A percentile compares a stretch with the other conserved stretches of the same genome.
Evolutionary conservation across 2,113 vertebrate species (phyloP).

Genomic region (Panurus biarmicus): DNA sequence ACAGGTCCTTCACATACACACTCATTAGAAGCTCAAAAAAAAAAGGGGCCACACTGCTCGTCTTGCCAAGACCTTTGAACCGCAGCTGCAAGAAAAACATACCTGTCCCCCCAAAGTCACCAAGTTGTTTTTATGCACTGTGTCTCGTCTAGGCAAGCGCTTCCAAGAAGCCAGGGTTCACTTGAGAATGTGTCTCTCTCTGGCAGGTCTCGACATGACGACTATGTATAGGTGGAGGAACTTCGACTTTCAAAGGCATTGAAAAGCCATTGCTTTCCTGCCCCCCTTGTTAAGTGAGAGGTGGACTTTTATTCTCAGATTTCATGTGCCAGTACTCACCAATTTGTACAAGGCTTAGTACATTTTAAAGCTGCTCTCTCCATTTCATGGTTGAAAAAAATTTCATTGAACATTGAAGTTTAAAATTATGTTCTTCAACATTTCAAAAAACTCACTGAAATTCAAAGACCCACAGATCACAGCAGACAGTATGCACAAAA

Average conservation of each 20-base stretch:
- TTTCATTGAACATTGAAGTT: conserved; percentile 75
- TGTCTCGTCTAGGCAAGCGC: conserved; percentile 97
- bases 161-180: conserved; percentile 98
- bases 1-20: conserved; percentile 87
- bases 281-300: conserved; percentile 83
- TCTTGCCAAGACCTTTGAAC: conserved; percentile 99
- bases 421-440: conserved; percentile 75
- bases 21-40: conserved; percentile 87
- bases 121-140: conserved; percentile 82
- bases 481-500: conserved; percentile 74
- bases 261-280: conserved; percentile 76
- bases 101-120: conserved; percentile 82
- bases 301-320: conserved; percentile 71
- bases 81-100: conserved; percentile 84
- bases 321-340: conserved; percentile 99
- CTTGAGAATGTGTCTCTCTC: conserved; percentile 95
- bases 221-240: conserved; percentile 97
- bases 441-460: conserved; percentile 84
- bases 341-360: conserved; percentile 88
- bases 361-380: conserved; percentile 93
- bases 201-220: conserved; percentile 99
- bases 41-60: conserved; percentile 92
- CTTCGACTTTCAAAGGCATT: conserved; percentile 76
- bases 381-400: conserved; percentile 83
- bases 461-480: conserved; percentile 81